Base-by-base conservation (phyloP, 2,797 vertebrate species). In the Distichodus sexfasciatus region DNA sequence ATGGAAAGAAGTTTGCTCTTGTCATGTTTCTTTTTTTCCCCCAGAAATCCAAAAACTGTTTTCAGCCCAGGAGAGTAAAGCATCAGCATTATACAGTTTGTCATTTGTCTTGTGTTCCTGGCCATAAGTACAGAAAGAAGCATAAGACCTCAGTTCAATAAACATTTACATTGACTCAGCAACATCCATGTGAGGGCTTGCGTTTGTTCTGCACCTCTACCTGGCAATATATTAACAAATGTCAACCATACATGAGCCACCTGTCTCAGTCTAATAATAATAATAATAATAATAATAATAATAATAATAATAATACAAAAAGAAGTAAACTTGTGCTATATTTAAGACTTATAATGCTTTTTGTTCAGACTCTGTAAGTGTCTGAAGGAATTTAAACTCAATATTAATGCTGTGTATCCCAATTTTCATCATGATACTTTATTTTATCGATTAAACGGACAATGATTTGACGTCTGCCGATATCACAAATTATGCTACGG, bases 121-220 rank as follows among this genome's bases (percentile, higher is more conserved):
- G n/a, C 71, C 55, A 67, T 51, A 63, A 55, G 63, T 17, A 54
- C 48, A 29, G 55, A 74, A 69, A 57, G 28, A 46, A 69, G 60
- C 40, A 59, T 71, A 68, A 60, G 76, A 44, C 60, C 60, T 55
- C 61, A 65, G 54, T 53, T 69, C 54, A 41, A 61, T 76, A 59
- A 74, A 82, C 78, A 68, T 70, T 72, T 61, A 74, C 74, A 74
- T 47, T 46, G 58, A 66, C 66, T 71, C 60, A 54, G 78, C 69
- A 73, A 77, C 79, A 77, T 79, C 69, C 69, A n/a, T n/a, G 70
- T 29, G 3, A 68, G 66, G 46, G 44, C 51, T 64, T 43, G 57
- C 28, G 41, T 67, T 29, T 41, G 24, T 3, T n/a, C n/a, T n/a
- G n/a, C 17, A 53, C 24, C 38, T 64, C 47, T 59, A 41, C 57